Conservation (phyloP, 2,797 vertebrate species). For the Catamblyrhynchus diadema region DNA sequence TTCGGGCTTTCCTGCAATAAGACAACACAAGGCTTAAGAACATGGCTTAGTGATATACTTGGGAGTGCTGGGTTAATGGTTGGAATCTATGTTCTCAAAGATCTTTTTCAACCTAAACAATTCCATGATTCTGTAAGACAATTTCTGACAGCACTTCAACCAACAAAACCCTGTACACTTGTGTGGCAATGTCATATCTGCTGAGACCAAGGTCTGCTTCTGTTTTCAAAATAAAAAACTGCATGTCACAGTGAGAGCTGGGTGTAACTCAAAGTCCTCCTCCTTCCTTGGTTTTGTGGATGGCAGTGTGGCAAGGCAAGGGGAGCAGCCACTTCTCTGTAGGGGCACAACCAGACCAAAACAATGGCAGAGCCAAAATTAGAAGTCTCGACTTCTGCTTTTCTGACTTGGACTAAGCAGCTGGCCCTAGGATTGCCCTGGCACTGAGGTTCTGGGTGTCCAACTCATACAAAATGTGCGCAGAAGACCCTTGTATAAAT, state of each 20-base stretch:
- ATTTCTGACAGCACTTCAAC: background rate
- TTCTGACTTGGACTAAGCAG: background rate
- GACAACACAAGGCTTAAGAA: background rate
- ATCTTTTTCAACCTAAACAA: background rate
- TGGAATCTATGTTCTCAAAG: background rate
- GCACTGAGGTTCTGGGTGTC: background rate
- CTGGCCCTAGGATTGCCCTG: background rate
- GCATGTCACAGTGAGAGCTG: background rate
- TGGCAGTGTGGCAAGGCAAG: background rate
- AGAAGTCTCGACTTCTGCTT: constrained; percentile 14
- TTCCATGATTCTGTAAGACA: background rate
- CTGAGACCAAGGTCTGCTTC: background rate
- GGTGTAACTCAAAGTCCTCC: background rate
- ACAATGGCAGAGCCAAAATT: background rate
- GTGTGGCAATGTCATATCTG: background rate
- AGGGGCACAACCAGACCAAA: background rate
- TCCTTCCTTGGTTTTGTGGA: background rate
- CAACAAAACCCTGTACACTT: background rate
- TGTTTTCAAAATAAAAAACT: background rate
- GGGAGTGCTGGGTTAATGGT: background rate
- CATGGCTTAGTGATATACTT: too few relatives aligned
- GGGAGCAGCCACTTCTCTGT: background rate
- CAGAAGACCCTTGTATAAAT: background rate
- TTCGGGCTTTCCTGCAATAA: constrained; percentile 70
- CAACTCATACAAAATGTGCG: fast-evolving